phyloP scores from a whole-genome alignment of 1,140 invertebrate genomes.

The Drosophila lini region DNA sequence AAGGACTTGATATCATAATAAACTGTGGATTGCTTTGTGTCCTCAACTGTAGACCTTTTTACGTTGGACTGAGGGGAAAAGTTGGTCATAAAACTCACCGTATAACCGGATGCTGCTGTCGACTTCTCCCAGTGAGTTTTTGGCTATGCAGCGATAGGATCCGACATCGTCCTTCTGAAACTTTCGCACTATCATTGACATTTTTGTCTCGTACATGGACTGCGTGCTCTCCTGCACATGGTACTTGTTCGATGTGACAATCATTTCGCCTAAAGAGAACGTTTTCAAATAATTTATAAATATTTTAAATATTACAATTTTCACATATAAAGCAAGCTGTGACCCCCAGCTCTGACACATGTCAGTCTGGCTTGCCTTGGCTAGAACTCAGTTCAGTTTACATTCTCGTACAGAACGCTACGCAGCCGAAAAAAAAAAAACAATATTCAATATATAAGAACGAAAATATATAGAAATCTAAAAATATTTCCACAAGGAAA shows the following conservation, averaged over 20 bases:
- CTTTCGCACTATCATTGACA: slow-evolving; percentile 92
- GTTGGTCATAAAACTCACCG: slow-evolving; percentile 87
- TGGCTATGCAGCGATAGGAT: slow-evolving; percentile 94
- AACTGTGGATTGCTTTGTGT: not conserved
- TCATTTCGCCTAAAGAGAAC: slow-evolving; percentile 89
- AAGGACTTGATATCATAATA: not conserved
- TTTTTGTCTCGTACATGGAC: slow-evolving; percentile 92
- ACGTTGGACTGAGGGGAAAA: not conserved
- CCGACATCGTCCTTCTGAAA: slow-evolving; percentile 93
- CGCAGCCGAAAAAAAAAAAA: slow-evolving; percentile 7
- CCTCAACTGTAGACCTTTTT: not conserved
- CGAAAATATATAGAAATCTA: not conserved
- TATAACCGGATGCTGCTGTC: slow-evolving; percentile 95
- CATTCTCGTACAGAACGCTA: slow-evolving; percentile 17
- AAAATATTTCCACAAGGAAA: slow-evolving; percentile 17
- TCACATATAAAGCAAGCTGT: slow-evolving; percentile 2
- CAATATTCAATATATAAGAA: slow-evolving; percentile 8
- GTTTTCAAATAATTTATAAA: no score
- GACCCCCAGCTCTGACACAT: not conserved
- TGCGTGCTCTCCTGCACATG: slow-evolving; percentile 90
- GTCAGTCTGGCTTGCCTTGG: not conserved
- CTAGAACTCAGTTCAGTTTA: not conserved
- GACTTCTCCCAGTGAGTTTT: slow-evolving; percentile 95
- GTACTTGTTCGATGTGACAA: slow-evolving; percentile 92
- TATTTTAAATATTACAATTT: not conserved